These are phyloP conservation scores for Aquatica leii DNA, from an alignment of 2,888 invertebrate genomes.

Conservation along the genomic window DNA sequence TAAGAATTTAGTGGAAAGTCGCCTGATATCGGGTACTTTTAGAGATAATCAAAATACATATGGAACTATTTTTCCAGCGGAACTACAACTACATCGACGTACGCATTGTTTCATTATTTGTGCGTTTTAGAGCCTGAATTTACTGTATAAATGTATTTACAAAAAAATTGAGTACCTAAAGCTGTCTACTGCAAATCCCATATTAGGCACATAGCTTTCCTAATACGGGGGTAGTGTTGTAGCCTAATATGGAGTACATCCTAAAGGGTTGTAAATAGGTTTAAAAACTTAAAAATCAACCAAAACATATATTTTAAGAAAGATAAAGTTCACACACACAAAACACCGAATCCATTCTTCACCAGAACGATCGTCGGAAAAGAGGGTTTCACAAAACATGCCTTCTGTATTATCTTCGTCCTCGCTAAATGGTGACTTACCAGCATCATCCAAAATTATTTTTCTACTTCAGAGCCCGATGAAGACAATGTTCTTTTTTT, in stretches of 20 bases:
- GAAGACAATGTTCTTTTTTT: neutral
- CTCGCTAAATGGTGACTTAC: constrained; percentile 12
- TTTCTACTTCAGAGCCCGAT: constrained; percentile 4
- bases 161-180: neutral
- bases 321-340: constrained; percentile 1
- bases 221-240: neutral
- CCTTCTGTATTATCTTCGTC: constrained; percentile 14
- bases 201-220: neutral
- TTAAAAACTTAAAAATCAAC: neutral
- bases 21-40: too few species aligned
- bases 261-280: constrained; percentile 6
- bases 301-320: constrained; percentile 6
- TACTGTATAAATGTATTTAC: too few species aligned
- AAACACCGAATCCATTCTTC: constrained; percentile 2
- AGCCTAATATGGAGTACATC: neutral
- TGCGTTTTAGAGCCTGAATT: too few species aligned
- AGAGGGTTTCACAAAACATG: constrained; percentile 3
- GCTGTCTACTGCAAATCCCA: constrained; percentile 1
- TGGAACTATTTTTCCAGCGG: too few species aligned
- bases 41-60: too few species aligned
- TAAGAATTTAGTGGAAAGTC: too few species aligned
- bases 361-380: neutral
- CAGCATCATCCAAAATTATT: constrained; percentile 15
- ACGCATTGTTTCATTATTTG: too few species aligned
- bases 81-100: too few species aligned